phyloP scores from a whole-genome alignment of 2,797 vertebrate genomes.

The Taenioides sp. region DNA sequence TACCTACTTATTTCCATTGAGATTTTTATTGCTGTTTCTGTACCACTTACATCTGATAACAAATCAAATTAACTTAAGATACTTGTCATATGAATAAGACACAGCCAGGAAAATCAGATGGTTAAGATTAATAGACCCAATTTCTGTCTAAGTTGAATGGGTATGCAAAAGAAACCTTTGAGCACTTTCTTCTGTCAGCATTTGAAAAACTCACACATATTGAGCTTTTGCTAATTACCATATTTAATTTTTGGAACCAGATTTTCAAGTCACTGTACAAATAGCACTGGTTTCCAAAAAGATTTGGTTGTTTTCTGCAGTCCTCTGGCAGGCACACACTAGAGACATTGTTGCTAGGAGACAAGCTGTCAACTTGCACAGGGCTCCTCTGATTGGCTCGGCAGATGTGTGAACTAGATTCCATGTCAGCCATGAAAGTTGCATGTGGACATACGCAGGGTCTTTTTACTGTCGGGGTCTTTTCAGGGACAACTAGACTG shows the following conservation, averaged over 20 bases:
- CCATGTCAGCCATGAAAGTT: conserved; percentile 9
- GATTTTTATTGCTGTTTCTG: too few species aligned
- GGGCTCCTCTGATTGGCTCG: neutral
- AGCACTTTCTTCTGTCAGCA: neutral
- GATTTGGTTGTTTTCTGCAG: conserved; percentile 3
- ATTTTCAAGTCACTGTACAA: neutral
- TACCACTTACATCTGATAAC: too few species aligned
- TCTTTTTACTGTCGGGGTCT: neutral
- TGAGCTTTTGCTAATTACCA: neutral
- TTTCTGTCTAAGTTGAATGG: neutral
- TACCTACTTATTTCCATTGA: too few species aligned
- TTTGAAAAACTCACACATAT: neutral
- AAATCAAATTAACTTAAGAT: neutral
- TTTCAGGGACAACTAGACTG: neutral
- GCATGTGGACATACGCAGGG: conserved; percentile 7
- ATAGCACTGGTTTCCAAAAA: neutral
- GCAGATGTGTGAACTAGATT: conserved; percentile 9
- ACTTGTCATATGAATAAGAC: too few species aligned
- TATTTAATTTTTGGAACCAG: neutral
- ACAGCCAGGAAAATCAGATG: neutral
- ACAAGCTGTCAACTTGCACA: conserved; percentile 4
- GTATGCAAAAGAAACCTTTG: neutral
- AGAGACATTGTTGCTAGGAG: conserved; percentile 4
- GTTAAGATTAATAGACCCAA: neutral
- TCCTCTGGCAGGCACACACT: conserved; percentile 1